Evolutionary conservation across 2,113 vertebrate genomes (phyloP).

Genomic region (Clarias magur): DNA sequence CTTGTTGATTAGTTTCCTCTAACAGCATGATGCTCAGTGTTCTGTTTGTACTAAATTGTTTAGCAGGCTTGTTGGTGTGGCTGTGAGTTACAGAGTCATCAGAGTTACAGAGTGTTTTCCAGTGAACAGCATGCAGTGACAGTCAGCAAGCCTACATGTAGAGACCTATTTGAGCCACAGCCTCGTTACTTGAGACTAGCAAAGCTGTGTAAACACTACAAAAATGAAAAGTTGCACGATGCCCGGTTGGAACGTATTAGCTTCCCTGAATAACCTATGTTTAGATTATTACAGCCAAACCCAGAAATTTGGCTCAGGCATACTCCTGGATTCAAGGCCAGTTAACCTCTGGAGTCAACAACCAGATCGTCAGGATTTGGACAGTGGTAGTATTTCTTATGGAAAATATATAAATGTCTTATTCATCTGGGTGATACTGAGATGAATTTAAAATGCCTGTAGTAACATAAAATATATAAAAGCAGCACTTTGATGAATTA

Average conservation of each 20-base stretch:
- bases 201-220: conserved; percentile 65
- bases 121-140: conserved; percentile 40
- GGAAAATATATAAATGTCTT: conserved; percentile 43
- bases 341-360: conserved; percentile 57
- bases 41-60: neutral
- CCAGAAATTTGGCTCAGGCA: conserved; percentile 52
- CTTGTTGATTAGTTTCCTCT: neutral
- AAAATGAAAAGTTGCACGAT: conserved; percentile 62
- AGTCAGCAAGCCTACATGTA: conserved; percentile 32
- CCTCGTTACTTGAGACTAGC: conserved; percentile 55
- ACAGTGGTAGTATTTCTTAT: conserved; percentile 35
- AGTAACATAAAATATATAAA: neutral
- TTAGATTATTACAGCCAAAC: conserved; percentile 63
- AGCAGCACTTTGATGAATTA: neutral
- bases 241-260: conserved; percentile 65
- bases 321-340: conserved; percentile 52
- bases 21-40: neutral
- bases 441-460: neutral
- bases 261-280: conserved; percentile 55
- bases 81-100: neutral
- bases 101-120: conserved; percentile 16
- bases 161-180: conserved; percentile 51
- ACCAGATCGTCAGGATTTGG: conserved; percentile 36
- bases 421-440: conserved; percentile 2
- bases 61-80: neutral